phyloP scores from a whole-genome alignment of 2,113 vertebrate species.

The Rhizomys pruinosus region DNA sequence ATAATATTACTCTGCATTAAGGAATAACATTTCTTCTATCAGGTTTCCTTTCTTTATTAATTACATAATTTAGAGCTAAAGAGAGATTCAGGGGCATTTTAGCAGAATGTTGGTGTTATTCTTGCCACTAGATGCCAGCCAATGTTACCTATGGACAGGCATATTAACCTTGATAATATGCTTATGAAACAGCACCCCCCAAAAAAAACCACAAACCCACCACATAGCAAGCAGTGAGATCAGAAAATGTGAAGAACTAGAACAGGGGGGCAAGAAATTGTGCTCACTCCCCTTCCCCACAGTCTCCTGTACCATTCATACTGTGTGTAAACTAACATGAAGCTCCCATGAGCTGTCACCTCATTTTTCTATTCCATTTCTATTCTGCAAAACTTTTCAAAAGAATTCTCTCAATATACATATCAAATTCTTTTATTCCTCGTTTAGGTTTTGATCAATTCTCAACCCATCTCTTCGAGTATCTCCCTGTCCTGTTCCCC shows the following conservation, averaged over 20 bases:
- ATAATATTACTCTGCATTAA: neutral
- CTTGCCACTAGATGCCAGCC: neutral
- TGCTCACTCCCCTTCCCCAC: neutral
- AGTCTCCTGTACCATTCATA: neutral
- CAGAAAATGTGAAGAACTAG: neutral
- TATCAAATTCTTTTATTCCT: neutral
- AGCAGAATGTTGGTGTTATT: neutral
- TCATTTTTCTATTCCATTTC: neutral
- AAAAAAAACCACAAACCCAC: too few species aligned
- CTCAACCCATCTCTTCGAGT: neutral
- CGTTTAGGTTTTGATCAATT: neutral
- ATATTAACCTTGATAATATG: neutral
- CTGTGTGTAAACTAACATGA: neutral
- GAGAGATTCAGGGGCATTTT: neutral
- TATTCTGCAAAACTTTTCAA: neutral
- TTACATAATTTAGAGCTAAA: conserved; percentile 26
- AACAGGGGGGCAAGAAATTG: neutral
- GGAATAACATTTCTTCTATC: neutral
- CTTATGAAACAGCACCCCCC: conserved; percentile 8
- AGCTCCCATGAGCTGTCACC: neutral
- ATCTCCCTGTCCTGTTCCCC: neutral
- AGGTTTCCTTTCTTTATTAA: conserved; percentile 6
- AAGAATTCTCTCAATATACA: neutral
- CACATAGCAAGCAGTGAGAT: neutral
- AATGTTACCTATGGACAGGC: neutral